Base-by-base conservation (phyloP, 2,888 invertebrate species). In the Eurytoma californica region DNA sequence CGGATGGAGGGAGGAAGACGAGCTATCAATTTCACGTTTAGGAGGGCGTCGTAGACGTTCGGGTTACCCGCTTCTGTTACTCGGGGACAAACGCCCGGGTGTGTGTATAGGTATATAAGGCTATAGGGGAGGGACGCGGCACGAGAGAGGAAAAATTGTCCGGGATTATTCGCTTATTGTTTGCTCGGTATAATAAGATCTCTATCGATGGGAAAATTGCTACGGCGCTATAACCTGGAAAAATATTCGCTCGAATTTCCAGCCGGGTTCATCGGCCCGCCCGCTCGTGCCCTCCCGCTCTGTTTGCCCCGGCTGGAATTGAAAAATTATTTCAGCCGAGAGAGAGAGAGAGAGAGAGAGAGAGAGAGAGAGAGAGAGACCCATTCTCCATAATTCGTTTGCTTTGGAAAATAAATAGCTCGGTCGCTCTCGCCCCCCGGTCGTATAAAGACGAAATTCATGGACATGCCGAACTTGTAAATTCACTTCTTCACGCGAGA, bases 21-120 rank as follows among this genome's bases (percentile, higher is more conserved):
- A 75, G 72, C 75, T 79, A 79, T 75, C 79, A 75, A 75, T 79
- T 79, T 79, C 75, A 72, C 72, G 39, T 72, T 70, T 70, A 28
- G 69, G 60, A 30, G 55, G 57, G 9, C 39, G 39, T 53, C 20
- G 28, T 63, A 57, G 60, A 78, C 60, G 30, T 63, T 53, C 57
- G 47, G 68, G 57, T 16, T 16, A 39, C 24, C 28, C 12, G 30
- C 24, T 30, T 20, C 58, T 61, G 53, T 55, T 68, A 47, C 67
- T 20, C 53, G 49, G 12, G 49, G 9, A 49, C 49, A 24, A 24
- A 24, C 24, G 24, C 24, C 24, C 24, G 24, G 24, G 24, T 24
- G 24, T 24, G 24, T 24, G 24, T 24, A 2, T 16, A 18, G 51
- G 55, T 16, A 51, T 63, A 39, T 67, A 9, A 60, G 63, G 28